Percentiles rank a stretch among this genome's conserved stretches.
Evolutionary conservation across 2,888 invertebrate species (phyloP).

Genomic region (Drosophila longiperda): DNA sequence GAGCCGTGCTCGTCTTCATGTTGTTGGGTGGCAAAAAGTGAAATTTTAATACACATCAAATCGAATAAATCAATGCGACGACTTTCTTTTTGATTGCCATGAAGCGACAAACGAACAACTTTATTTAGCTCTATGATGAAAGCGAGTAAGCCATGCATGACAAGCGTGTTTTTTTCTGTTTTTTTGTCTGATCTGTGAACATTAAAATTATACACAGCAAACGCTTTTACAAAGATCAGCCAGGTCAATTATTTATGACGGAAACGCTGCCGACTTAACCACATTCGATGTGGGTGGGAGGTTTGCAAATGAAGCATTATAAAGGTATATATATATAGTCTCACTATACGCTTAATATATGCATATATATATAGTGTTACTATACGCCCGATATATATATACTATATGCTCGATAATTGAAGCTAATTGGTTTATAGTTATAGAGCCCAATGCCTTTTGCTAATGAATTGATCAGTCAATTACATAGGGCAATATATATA

Average conservation of each 20-base stretch:
- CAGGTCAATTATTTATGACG: conserved; percentile 45
- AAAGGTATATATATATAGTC: not conserved
- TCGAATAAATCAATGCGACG: conserved; percentile 57
- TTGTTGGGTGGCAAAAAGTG: conserved; percentile 37
- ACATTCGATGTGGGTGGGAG: conserved; percentile 13
- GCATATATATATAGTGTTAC: not conserved
- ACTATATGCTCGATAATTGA: conserved; percentile 57
- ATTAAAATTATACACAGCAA: conserved; percentile 32
- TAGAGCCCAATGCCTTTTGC: conserved; percentile 46
- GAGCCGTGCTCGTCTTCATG: conserved; percentile 10
- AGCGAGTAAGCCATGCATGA: conserved; percentile 53
- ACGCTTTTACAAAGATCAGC: conserved; percentile 38
- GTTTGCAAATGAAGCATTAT: not conserved
- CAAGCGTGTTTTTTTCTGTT: conserved; percentile 24
- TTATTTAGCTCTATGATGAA: conserved; percentile 41
- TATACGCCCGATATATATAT: not conserved
- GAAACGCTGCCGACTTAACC: conserved; percentile 41
- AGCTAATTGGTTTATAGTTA: conserved; percentile 74
- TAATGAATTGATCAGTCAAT: conserved; percentile 51
- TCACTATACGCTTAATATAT: not conserved
- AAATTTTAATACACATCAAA: conserved; percentile 44
- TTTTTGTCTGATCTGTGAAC: conserved; percentile 3
- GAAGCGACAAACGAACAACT: conserved; percentile 30
- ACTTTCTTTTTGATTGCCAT: conserved; percentile 64
- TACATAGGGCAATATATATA: not conserved